Base-by-base conservation (phyloP, 2,797 vertebrate genomes). In the Eulemur mongoz region DNA sequence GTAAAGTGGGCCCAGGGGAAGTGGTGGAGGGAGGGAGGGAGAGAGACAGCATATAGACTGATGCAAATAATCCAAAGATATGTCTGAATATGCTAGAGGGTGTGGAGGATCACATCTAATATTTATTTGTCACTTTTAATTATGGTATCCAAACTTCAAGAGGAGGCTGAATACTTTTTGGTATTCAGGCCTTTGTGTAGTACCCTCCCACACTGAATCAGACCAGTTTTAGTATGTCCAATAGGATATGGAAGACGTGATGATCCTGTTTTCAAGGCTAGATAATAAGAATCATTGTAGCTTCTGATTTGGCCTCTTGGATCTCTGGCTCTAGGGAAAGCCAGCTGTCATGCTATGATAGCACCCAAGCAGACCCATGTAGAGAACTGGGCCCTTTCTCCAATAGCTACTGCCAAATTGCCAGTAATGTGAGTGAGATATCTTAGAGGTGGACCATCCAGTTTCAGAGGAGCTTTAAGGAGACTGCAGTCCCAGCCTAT, bases 21-120 rank as follows among this genome's bases (percentile, higher is more conserved):
- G 17, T 48, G 15, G 30, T 27, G 13, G 40, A 45, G 17, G 80
- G 12, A 70, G 8, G 22, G 25, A 89, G 35, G 15, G 23, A 93
- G 2, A 27, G 50, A 86, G 4, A 91, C 0, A 95, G 30, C 2
- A 52, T 85, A 69, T 15, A 57, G 17, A 40, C 7, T 78, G 73
- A 92, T 72, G 2, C 4, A 89, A 86, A 87, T 61, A 87, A 83
- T 90, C n/a, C 27, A 70, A 93, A 72, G 12, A 70, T 52, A 75
- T 40, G 22, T 40, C 17, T 83, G 73, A 76, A 38, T 78, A 52
- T 52, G 4, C 80, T 93, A 80, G 4, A 72, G 6, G 23, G 10
- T 79, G 4, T 75, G 48, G 15, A 95, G n/a, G 27, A 75, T 82
- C 87, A 89, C 20, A 87, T 83, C 89, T 93, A 89, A 48, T 89